Evolutionary conservation across 1,140 invertebrate genomes (phyloP), one percentile per base, ranked within the genome.

Genomic region (Conus ventricosus): DNA sequence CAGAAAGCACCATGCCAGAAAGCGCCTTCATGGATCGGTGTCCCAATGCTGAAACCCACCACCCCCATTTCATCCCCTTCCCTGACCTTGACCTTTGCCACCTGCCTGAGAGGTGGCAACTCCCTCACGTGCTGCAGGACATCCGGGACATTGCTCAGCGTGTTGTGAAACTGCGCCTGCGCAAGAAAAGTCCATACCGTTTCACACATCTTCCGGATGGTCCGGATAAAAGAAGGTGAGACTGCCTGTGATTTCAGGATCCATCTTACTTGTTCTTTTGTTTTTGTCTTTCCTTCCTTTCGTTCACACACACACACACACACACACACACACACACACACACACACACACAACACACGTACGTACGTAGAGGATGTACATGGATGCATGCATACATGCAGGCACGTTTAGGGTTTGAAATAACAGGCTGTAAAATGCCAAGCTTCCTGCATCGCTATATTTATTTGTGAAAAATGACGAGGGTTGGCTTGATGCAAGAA

Each of bases 21-120:
- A n/a, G 55, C 57, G 10, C 39, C 51, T 23, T 54, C 11, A 53
- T 23, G 80, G 39, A 23, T 15, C 51, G 1, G n/a, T 87, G 85
- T 53, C 75, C 54, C 0, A 87, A 87, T 15, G 71, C 85, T 0
- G 71, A 54, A 4, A 5, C 67, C 15, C 27, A 76, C 53, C 85
- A 87, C 23, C 71, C 39, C 25, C 54, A 15, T 20, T 87, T 55
- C 71, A 87, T 87, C 75, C 71, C 85, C 15, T 76, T 87, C n/a
- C 15, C 75, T 25, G 85, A 87, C 71, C 75, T 87, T 75, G 63
- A 78, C 39, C 85, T 87, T 27, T 25, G 53, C 17, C 85, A 87
- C 25, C 75, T 87, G 71, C 85, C 85, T 54, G 85, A 76, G 63
- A 55, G 54, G 51, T 87, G 85, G 85, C 85, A 75, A 51, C 85